Percentiles rank a stretch among this genome's conserved stretches.
Conservation (phyloP, 2,888 invertebrate species). For the Eristalis pertinax region DNA sequence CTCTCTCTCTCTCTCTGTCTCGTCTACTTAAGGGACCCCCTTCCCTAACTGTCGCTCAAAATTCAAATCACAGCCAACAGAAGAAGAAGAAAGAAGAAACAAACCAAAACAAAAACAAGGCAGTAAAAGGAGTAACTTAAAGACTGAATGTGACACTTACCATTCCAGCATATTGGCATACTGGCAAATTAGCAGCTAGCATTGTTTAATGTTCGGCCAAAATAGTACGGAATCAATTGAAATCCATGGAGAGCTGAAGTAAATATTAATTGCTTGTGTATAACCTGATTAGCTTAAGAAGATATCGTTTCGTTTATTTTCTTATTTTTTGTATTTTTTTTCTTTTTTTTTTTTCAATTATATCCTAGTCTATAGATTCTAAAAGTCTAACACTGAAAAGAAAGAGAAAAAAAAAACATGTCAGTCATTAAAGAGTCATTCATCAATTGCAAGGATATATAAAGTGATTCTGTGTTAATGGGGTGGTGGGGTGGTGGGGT, state of each 20-base stretch:
- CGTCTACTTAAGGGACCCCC: no score
- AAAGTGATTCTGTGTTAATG: no score
- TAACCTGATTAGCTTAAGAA: slow-evolving; percentile 8
- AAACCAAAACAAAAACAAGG: slow-evolving; percentile 27
- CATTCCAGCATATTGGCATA: slow-evolving; percentile 76
- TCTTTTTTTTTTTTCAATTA: slow-evolving; percentile 28
- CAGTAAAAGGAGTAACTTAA: no score
- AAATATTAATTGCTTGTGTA: slow-evolving; percentile 34
- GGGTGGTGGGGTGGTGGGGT: no score
- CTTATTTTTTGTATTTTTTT: slow-evolving; percentile 33
- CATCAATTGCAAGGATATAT: slow-evolving; percentile 12
- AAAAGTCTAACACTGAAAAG: slow-evolving; percentile 56
- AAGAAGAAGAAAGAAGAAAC: no score
- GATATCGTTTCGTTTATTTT: slow-evolving; percentile 29
- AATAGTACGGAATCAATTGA: slow-evolving; percentile 62
- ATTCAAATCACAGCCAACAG: no score
- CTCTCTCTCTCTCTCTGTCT: no score
- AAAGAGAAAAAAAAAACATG: slow-evolving; percentile 48
- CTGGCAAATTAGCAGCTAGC: slow-evolving; percentile 76
- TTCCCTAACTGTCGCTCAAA: no score
- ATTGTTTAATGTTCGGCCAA: slow-evolving; percentile 71
- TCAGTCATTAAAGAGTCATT: neutral
- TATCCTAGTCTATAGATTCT: slow-evolving; percentile 26
- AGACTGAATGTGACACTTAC: slow-evolving; percentile 67
- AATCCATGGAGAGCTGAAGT: slow-evolving; percentile 65